phyloP scores from a whole-genome alignment of 2,797 vertebrate species.

The Orestias chungarensis region DNA sequence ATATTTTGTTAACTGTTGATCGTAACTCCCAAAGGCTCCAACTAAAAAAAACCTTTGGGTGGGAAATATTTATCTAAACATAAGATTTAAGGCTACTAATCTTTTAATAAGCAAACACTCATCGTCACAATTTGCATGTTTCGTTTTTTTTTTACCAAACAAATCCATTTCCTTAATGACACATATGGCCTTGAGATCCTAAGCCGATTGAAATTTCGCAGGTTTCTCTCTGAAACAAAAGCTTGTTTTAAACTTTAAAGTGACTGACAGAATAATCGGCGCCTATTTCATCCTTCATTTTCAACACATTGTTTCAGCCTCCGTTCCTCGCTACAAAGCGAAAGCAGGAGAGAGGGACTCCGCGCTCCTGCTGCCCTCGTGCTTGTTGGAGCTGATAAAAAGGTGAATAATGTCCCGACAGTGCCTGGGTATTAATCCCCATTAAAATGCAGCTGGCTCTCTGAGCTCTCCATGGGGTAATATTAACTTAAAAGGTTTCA shows the following conservation, averaged over 20 bases:
- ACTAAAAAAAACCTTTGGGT: not conserved
- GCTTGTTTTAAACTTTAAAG: slow-evolving; percentile 70
- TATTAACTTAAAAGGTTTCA: slow-evolving; percentile 80
- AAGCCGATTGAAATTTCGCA: slow-evolving; percentile 50
- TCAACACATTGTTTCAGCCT: slow-evolving; percentile 72
- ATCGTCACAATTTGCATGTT: slow-evolving; percentile 11
- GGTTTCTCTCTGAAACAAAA: slow-evolving; percentile 57
- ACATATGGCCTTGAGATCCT: slow-evolving; percentile 33
- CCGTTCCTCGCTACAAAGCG: slow-evolving; percentile 67
- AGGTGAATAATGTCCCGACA: slow-evolving; percentile 75
- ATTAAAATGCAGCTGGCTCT: slow-evolving; percentile 78
- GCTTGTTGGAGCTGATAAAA: slow-evolving; percentile 73
- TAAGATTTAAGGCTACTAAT: not conserved
- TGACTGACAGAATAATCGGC: slow-evolving; percentile 72
- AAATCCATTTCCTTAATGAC: slow-evolving; percentile 33
- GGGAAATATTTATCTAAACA: not conserved
- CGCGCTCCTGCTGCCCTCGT: slow-evolving; percentile 58
- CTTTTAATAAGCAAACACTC: not conserved
- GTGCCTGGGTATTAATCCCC: slow-evolving; percentile 72
- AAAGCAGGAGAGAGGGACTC: slow-evolving; percentile 55
- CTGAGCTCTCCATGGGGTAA: slow-evolving; percentile 69
- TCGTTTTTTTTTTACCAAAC: slow-evolving; percentile 21
- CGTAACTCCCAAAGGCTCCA: slow-evolving; percentile 1
- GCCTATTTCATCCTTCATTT: slow-evolving; percentile 72
- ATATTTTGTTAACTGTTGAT: slow-evolving; percentile 8